A percentile compares a stretch with the other conserved stretches of the same genome.
Evolutionary conservation across 2,113 vertebrate species (phyloP).

Genomic region (Fulmarus glacialis): DNA sequence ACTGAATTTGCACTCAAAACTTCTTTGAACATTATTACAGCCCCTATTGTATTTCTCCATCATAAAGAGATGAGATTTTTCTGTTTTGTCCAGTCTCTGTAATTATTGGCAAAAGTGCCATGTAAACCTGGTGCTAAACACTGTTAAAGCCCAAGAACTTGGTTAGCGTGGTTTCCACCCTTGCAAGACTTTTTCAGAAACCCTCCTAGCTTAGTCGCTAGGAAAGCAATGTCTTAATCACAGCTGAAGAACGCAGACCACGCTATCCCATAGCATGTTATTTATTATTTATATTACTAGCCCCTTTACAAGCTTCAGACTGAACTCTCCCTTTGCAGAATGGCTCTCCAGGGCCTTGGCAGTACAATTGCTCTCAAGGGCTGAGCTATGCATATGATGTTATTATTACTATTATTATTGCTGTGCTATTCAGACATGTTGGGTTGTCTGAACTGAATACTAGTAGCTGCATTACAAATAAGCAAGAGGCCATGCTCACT

Average conservation of each 20-base stretch:
- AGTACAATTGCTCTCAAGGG: background rate
- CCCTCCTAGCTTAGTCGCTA: background rate
- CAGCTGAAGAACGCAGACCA: background rate
- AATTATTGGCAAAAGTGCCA: background rate
- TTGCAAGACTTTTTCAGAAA: background rate
- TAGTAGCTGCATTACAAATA: background rate
- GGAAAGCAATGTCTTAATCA: background rate
- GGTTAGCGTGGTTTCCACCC: background rate
- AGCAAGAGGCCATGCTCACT: fast-evolving
- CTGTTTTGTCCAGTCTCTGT: background rate
- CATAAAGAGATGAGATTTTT: background rate
- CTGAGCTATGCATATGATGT: background rate
- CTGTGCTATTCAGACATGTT: background rate
- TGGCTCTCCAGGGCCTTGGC: background rate
- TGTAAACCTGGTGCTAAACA: background rate
- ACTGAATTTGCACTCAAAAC: background rate
- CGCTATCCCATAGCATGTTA: background rate
- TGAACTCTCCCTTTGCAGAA: background rate
- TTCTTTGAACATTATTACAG: background rate
- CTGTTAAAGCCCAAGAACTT: background rate
- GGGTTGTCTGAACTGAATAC: background rate
- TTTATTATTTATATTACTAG: background rate
- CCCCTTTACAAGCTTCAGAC: background rate
- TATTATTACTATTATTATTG: background rate
- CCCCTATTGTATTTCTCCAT: background rate